Evolutionary conservation across 2,113 vertebrate genomes (phyloP).

Genomic region (Colistium nudipinnis): DNA sequence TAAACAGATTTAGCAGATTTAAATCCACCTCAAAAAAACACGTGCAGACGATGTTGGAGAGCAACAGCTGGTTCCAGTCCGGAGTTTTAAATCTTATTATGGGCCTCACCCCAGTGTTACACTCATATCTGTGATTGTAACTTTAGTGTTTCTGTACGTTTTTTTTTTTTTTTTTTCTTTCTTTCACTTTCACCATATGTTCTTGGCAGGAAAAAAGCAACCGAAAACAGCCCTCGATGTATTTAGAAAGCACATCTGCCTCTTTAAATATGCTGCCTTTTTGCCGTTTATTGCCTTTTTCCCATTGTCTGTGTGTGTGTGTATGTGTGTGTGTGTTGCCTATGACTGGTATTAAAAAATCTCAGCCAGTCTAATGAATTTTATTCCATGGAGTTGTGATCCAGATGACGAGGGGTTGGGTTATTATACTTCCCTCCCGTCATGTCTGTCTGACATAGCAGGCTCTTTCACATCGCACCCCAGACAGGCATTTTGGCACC

Average conservation of each 20-base stretch:
- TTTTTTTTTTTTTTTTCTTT: too few relatives aligned
- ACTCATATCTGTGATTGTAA: constrained; percentile 7
- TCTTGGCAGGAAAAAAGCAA: constrained; percentile 11
- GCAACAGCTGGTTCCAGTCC: not conserved
- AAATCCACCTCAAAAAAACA: not conserved
- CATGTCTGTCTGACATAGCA: constrained; percentile 68
- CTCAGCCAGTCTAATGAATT: constrained; percentile 70
- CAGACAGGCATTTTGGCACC: constrained; percentile 78
- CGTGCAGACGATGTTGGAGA: not conserved
- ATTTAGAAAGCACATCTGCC: constrained; percentile 45
- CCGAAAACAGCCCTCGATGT: constrained; percentile 6
- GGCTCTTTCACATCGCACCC: constrained; percentile 66
- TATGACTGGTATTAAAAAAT: constrained; percentile 57
- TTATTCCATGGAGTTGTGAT: constrained; percentile 53
- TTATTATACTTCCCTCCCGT: constrained; percentile 63
- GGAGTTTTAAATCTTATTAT: not conserved
- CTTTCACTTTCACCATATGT: constrained; percentile 18
- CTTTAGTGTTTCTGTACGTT: not conserved
- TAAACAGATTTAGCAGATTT: not conserved
- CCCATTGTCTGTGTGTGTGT: constrained; percentile 23
- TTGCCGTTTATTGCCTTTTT: constrained; percentile 45
- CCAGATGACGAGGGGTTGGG: constrained; percentile 61
- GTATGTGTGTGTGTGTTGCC: constrained; percentile 16
- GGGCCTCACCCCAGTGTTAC: not conserved
- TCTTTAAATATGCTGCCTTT: constrained; percentile 45